These are phyloP conservation scores for Arbacia lixula DNA, from an alignment of 53 echinoderm and acorn worm species.

Conservation along the genomic window DNA sequence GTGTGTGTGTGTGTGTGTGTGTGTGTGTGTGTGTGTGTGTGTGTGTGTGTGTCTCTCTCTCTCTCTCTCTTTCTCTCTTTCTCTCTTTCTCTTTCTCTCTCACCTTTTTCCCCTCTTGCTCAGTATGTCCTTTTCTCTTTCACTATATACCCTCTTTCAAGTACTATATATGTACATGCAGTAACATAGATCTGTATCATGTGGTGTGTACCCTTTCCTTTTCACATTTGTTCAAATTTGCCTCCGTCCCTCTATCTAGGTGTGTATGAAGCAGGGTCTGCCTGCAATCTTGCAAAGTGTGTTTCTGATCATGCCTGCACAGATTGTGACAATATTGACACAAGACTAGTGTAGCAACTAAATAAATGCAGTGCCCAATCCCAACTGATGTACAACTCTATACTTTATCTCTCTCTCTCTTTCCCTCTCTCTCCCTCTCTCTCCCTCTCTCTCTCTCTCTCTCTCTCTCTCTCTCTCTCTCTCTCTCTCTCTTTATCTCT, in stretches of 20 bases:
- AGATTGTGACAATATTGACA: conserved; percentile 51
- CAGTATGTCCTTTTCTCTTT: too few species aligned
- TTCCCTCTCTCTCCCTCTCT: too few species aligned
- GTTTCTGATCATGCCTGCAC: conserved; percentile 36
- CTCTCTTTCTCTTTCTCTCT: not conserved
- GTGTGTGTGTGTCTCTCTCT: too few species aligned
- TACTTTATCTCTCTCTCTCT: not conserved
- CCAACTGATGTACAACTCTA: conserved; percentile 4
- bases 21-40: too few species aligned
- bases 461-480: not conserved
- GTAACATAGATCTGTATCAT: too few species aligned
- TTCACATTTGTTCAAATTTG: too few species aligned
- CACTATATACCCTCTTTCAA: too few species aligned
- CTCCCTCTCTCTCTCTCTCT: conserved; percentile 13
- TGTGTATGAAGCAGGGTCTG: not conserved
- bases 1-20: too few species aligned
- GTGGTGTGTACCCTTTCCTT: too few species aligned
- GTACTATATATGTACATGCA: too few species aligned
- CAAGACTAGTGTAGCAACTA: conserved; percentile 11
- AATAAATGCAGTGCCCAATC: conserved; percentile 3
- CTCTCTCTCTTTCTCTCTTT: not conserved
- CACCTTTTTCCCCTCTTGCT: not conserved
- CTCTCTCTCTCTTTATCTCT: not conserved
- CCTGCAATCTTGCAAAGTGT: conserved; percentile 22
- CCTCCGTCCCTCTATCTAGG: too few species aligned